Base-by-base conservation (phyloP, 2,888 invertebrate genomes). In the Eilema caniola region DNA sequence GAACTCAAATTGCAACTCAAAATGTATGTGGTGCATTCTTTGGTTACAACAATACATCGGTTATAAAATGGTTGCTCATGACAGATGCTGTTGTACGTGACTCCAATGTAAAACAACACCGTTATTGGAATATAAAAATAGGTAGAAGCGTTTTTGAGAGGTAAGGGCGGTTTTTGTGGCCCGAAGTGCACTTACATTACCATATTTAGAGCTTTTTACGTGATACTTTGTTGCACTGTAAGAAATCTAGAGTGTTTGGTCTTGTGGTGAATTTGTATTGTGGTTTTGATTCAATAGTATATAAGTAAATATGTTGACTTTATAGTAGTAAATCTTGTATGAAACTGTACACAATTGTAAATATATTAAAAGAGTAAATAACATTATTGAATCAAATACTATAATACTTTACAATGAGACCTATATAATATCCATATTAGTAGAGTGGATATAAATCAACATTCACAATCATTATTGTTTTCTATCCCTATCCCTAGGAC, bases 61-160 rank as follows among this genome's bases (percentile, higher is more conserved):
- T 89, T 91, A 88, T 88, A 87, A 89, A 88, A 86, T 83, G 81
- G 86, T 88, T 86, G 86, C 84, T 85, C 78, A 80, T 89, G 90
- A 92, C 93, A 93, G 89, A 92, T 92, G 92, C 85, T 83, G 85
- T 70, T 71, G 76, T 88, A 92, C 93, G 92, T 93, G 93, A 90
- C 91, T 86, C 76, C 76, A 88, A 89, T 93, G 85, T 89, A 88
- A 91, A 92, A 89, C 86, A 89, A 89, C 81, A 79, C 80, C 70
- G 86, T 81, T 79, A 82, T 76, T 76, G 80, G 85, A 88, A 89
- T 91, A 88, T 88, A 84, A 88, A 89, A 91, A 91, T 89, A 90
- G 86, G 88, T 76, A 74, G 75, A 76, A 81, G 75, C 79, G 75
- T 82, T 82, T 81, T 80, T 81, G 77, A 76, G 68, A 77, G 75